A percentile compares a stretch with the other conserved stretches of the same genome.
phyloP scores from a whole-genome alignment of 2,888 invertebrate genomes.

The Syrista parreyssii region DNA sequence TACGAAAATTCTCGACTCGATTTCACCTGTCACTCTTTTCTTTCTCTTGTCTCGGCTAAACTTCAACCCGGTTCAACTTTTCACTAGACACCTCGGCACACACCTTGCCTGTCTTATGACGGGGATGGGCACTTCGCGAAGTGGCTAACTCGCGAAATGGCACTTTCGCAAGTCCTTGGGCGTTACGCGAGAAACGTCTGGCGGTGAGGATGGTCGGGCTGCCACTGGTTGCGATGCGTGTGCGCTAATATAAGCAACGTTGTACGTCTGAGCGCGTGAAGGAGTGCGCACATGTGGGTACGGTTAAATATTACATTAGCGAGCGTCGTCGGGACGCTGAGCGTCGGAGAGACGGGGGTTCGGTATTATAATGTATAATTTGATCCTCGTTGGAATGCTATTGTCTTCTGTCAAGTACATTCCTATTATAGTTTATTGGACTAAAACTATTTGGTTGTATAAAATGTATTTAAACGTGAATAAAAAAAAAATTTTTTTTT shows the following conservation, averaged over 20 bases:
- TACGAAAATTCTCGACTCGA: too few relatives aligned
- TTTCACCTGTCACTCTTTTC: too few relatives aligned
- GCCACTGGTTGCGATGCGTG: conserved; percentile 54
- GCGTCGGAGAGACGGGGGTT: not conserved
- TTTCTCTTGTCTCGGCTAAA: too few relatives aligned
- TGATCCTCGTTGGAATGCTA: not conserved
- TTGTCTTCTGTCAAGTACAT: not conserved
- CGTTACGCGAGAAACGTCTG: conserved; percentile 40
- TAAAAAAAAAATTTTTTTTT: too few relatives aligned
- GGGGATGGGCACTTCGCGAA: not conserved
- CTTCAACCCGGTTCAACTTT: not conserved
- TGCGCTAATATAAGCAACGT: conserved; percentile 43
- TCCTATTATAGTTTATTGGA: too few relatives aligned
- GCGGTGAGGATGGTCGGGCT: conserved; percentile 54
- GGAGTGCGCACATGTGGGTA: conserved; percentile 15
- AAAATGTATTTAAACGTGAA: too few relatives aligned
- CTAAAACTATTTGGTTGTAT: too few relatives aligned
- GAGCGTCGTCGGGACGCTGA: conserved; percentile 4
- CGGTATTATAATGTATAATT: not conserved
- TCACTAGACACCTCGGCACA: not conserved
- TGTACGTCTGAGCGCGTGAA: conserved; percentile 23
- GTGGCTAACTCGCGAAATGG: conserved; percentile 8
- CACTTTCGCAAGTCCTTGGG: conserved; percentile 22
- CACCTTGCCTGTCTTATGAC: not conserved
- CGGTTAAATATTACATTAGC: conserved; percentile 15